Percentiles rank a stretch among this genome's conserved stretches.
phyloP scores from a whole-genome alignment of 2,797 vertebrate genomes.

The Petrocephalus schoutedeni region DNA sequence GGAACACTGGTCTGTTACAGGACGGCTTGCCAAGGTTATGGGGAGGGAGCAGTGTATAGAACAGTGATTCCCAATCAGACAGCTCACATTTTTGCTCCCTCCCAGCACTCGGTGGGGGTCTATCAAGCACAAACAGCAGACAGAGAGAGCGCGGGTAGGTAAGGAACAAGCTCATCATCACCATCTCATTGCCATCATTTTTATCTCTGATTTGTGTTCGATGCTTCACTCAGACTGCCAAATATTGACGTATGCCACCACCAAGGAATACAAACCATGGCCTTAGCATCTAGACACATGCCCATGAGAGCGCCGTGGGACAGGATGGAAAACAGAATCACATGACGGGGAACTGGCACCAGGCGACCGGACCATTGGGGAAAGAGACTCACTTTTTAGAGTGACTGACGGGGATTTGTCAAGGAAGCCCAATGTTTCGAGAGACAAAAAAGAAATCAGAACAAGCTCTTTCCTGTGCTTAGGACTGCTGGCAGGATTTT shows the following conservation, averaged over 20 bases:
- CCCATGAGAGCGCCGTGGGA: not conserved
- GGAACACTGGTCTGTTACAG: not conserved
- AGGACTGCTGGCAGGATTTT: not conserved
- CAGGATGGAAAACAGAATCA: not conserved
- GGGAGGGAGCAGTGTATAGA: no score
- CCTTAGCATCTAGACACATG: not conserved
- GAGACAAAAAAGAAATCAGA: not conserved
- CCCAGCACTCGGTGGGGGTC: no score
- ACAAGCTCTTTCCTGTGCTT: not conserved
- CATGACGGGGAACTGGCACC: not conserved
- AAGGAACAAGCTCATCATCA: not conserved
- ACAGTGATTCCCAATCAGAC: no score
- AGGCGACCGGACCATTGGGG: not conserved
- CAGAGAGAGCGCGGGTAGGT: not conserved
- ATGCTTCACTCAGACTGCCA: not conserved
- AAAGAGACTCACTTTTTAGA: not conserved
- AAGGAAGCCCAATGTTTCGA: not conserved
- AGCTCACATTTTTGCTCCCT: no score
- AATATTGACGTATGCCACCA: not conserved
- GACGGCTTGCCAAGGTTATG: no score
- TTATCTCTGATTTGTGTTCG: not conserved
- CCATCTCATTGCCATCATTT: not conserved
- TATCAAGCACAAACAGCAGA: not conserved
- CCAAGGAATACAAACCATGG: not conserved
- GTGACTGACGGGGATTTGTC: not conserved